Conservation (phyloP, 37 sponge, comb jelly and placozoan genomes). For the Cladorhizidae sp. region DNA sequence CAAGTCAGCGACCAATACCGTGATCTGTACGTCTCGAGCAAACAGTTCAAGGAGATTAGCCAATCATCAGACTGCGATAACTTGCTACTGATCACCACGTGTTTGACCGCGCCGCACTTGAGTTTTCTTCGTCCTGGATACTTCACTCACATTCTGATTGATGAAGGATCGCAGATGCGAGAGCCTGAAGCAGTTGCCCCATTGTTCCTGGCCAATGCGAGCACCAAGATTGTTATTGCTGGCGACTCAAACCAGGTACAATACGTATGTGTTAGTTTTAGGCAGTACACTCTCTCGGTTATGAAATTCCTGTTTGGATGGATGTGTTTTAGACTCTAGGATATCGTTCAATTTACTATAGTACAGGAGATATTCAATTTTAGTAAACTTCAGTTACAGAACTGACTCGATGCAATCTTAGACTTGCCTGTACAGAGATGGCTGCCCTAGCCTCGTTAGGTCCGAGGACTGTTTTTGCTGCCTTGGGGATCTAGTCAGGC, state of each 20-base stretch:
- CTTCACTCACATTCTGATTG: slow-evolving; percentile 72
- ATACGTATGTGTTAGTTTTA: neutral
- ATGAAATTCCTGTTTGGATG: no score
- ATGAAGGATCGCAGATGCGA: slow-evolving; percentile 65
- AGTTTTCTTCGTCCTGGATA: slow-evolving; percentile 10
- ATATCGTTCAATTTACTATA: no score
- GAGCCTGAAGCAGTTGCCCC: slow-evolving; percentile 67
- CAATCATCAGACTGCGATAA: neutral
- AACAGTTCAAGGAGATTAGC: neutral
- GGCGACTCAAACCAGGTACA: slow-evolving; percentile 67
- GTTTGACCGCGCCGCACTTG: neutral
- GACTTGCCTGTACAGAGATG: no score
- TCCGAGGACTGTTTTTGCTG: no score
- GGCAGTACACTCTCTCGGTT: no score
- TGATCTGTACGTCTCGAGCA: neutral
- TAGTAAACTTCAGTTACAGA: no score
- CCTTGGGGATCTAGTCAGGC: no score
- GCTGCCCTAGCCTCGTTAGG: no score
- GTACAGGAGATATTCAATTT: no score
- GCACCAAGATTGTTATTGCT: slow-evolving; percentile 62
- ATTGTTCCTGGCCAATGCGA: slow-evolving; percentile 25
- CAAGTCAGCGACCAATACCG: neutral
- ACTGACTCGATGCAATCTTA: no score
- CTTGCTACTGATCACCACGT: slow-evolving; percentile 28
- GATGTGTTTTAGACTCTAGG: no score